These are phyloP conservation scores for Myoxocephalus aenaeus DNA, from an alignment of 2,797 vertebrate species.

Conservation along the genomic window DNA sequence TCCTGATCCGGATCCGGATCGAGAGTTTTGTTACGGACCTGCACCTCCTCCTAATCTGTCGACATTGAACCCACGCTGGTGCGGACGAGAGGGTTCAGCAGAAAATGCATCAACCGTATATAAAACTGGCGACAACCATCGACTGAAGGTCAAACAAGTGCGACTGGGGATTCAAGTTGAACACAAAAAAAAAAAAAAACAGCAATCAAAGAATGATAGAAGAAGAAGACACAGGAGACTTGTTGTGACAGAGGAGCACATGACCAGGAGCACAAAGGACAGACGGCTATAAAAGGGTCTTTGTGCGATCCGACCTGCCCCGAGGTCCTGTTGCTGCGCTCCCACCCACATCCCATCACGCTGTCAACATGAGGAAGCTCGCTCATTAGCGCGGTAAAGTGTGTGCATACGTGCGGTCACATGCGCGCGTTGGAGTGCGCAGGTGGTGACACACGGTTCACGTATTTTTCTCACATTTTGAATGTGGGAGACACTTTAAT, in stretches of 20 bases:
- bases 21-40: not conserved
- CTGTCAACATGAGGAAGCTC: conserved; percentile 70
- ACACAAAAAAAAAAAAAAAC: not conserved
- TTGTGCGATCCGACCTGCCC: conserved; percentile 65
- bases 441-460: conserved; percentile 21
- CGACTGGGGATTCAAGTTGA: not conserved
- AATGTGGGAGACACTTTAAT: conserved; percentile 44
- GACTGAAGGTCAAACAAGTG: conserved; percentile 7
- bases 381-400: conserved; percentile 61
- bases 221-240: conserved; percentile 26
- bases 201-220: conserved; percentile 7
- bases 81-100: not conserved
- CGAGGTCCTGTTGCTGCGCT: conserved; percentile 66
- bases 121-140: not conserved
- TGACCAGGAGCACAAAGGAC: conserved; percentile 61
- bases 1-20: too few relatives aligned
- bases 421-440: not conserved
- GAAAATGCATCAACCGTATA: not conserved
- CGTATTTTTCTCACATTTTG: conserved; percentile 41
- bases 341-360: conserved; percentile 67
- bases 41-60: not conserved
- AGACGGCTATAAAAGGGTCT: conserved; percentile 56
- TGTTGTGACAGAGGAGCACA: conserved; percentile 60
- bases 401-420: not conserved
- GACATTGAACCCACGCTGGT: not conserved